Percentiles rank a stretch among this genome's conserved stretches.
These are phyloP conservation scores for Sphaerophoria rueppellii DNA, from an alignment of 2,888 invertebrate species.

Conservation along the genomic window DNA sequence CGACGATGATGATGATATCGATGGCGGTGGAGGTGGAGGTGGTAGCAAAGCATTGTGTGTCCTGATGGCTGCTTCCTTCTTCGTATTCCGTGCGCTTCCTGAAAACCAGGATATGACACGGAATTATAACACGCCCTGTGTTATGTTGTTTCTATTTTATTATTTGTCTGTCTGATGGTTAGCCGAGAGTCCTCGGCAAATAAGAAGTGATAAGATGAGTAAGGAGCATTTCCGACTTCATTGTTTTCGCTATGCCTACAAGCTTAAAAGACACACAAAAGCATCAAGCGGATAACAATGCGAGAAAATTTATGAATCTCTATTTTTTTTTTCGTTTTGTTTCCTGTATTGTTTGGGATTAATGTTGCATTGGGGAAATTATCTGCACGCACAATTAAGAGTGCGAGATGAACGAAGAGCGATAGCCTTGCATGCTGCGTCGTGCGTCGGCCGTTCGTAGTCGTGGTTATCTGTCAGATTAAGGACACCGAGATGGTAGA, in stretches of 20 bases:
- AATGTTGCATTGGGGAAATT: conserved; percentile 72
- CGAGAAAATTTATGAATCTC: conserved; percentile 58
- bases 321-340: conserved; percentile 24
- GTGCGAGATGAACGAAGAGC: conserved; percentile 20
- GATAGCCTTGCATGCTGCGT: conserved; percentile 39
- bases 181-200: neutral
- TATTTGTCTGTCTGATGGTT: conserved; percentile 32
- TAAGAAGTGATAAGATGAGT: conserved; percentile 32
- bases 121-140: conserved; percentile 57
- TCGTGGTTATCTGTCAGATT: neutral
- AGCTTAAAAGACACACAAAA: conserved; percentile 11
- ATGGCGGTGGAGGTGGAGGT: neutral
- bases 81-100: conserved; percentile 11
- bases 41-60: neutral
- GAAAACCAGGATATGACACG: conserved; percentile 60
- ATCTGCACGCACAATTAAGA: conserved; percentile 69
- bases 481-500: no score
- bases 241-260: conserved; percentile 31
- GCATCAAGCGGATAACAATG: conserved; percentile 44
- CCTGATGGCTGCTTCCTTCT: conserved; percentile 28
- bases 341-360: conserved; percentile 42
- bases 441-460: neutral
- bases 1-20: neutral
- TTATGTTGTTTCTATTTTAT: conserved; percentile 19
- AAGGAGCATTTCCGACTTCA: neutral